A percentile compares a stretch with the other conserved stretches of the same genome.
These are phyloP conservation scores for Thelaira solivaga DNA, from an alignment of 2,888 invertebrate species.

Conservation along the genomic window DNA sequence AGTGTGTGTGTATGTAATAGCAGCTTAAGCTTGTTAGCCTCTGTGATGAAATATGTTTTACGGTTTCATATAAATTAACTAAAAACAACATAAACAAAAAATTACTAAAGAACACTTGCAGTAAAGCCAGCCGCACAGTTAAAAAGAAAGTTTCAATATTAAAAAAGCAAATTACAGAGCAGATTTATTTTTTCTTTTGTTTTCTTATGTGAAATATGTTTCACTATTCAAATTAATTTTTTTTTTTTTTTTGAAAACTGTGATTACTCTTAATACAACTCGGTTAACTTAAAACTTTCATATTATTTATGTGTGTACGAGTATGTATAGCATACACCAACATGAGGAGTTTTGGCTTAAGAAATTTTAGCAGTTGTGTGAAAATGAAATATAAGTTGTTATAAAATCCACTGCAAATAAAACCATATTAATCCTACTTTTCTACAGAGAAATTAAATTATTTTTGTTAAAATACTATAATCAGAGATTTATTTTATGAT, in stretches of 20 bases:
- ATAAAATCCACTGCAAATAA: conserved; percentile 1
- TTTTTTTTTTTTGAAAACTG: background rate
- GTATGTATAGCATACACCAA: background rate
- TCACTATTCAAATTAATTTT: no score
- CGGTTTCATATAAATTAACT: conserved; percentile 16
- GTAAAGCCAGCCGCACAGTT: background rate
- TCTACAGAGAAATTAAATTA: background rate
- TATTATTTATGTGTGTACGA: no score
- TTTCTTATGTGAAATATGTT: no score
- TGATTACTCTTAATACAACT: background rate
- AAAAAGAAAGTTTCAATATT: no score
- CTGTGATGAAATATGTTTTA: conserved; percentile 51
- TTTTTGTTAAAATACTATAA: conserved; percentile 17
- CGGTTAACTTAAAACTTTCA: background rate
- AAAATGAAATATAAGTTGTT: background rate
- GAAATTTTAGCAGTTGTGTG: background rate
- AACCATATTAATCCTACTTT: conserved; percentile 4
- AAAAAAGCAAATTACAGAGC: no score
- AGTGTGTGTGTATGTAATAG: no score
- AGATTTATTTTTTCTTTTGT: no score
- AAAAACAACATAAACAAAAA: conserved; percentile 8
- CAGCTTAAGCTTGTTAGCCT: conserved; percentile 53
- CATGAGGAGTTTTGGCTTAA: background rate
- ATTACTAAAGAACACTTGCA: background rate
- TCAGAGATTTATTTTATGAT: conserved; percentile 31